phyloP scores from a whole-genome alignment of 2,797 vertebrate species.

The Notolepis coatsorum region DNA sequence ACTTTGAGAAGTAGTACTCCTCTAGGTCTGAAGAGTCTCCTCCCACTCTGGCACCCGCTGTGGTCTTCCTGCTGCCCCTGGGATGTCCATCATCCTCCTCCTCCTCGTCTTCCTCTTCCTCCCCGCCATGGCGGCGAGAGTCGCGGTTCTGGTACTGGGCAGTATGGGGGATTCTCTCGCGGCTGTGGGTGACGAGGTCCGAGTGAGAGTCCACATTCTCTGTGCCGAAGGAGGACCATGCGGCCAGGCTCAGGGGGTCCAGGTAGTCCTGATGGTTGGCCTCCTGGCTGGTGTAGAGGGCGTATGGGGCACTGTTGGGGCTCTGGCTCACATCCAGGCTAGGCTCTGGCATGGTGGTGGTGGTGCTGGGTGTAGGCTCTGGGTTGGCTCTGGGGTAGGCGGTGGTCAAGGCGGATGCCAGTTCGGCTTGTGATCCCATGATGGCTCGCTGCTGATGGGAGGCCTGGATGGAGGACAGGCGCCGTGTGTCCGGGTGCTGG shows the following conservation, averaged over 20 bases:
- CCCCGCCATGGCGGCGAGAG: conserved; percentile 37
- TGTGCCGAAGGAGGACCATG: conserved; percentile 83
- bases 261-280: conserved; percentile 62
- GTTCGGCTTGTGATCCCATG: conserved; percentile 82
- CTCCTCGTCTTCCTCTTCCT: conserved; percentile 67
- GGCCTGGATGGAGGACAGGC: conserved; percentile 88
- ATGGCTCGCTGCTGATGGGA: conserved; percentile 82
- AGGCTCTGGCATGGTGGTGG: conserved; percentile 34
- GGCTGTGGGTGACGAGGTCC: conserved; percentile 55
- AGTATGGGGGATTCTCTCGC: conserved; percentile 65
- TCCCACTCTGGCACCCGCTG: conserved; percentile 37
- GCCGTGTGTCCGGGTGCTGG: conserved; percentile 88
- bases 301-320: too few species aligned
- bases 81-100: conserved; percentile 51
- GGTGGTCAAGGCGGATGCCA: conserved; percentile 58
- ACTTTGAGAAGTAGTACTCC: conserved; percentile 87
- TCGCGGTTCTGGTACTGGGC: conserved; percentile 73
- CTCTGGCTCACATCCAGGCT: conserved; percentile 50
- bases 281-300: conserved; percentile 64
- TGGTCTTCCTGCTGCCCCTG: conserved; percentile 57
- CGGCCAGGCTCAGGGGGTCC: conserved; percentile 77
- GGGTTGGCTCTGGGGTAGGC: conserved; percentile 53
- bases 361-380: conserved; percentile 51
- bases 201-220: conserved; percentile 74
- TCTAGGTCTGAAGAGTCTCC: conserved; percentile 81